Evolutionary conservation across 2,888 invertebrate genomes (phyloP).

Genomic region (Willowsia nigromaculata): DNA sequence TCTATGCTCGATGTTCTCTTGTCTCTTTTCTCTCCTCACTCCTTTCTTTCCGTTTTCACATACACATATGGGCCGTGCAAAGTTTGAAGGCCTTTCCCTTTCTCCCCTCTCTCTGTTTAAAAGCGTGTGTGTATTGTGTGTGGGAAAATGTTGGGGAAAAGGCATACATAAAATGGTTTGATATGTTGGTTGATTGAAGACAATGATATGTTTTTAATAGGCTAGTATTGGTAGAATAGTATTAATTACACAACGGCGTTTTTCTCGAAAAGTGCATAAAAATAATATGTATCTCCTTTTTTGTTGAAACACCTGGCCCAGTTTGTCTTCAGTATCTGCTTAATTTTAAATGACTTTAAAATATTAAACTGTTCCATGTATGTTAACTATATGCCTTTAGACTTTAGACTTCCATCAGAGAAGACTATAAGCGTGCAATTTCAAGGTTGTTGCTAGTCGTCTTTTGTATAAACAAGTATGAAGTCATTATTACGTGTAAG

Average conservation of each 20-base stretch:
- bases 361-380: too few species aligned
- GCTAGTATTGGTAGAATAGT: too few species aligned
- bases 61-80: neutral
- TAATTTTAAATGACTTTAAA: neutral
- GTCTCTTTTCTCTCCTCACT: neutral
- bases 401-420: neutral
- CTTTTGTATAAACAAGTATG: neutral
- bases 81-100: conserved; percentile 22
- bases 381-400: neutral
- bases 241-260: too few species aligned
- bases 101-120: neutral
- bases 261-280: too few species aligned
- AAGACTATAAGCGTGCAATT: neutral
- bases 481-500: too few species aligned
- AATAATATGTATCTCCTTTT: too few species aligned
- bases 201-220: too few species aligned
- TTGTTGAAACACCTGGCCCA: too few species aligned
- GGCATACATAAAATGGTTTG: too few species aligned
- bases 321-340: too few species aligned
- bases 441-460: neutral
- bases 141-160: neutral
- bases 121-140: neutral
- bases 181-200: too few species aligned
- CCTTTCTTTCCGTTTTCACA: conserved; percentile 14
- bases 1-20: neutral